These are phyloP conservation scores for Crambe crambe DNA, from an alignment of 37 sponge, comb jelly and placozoan genomes.

Conservation along the genomic window DNA sequence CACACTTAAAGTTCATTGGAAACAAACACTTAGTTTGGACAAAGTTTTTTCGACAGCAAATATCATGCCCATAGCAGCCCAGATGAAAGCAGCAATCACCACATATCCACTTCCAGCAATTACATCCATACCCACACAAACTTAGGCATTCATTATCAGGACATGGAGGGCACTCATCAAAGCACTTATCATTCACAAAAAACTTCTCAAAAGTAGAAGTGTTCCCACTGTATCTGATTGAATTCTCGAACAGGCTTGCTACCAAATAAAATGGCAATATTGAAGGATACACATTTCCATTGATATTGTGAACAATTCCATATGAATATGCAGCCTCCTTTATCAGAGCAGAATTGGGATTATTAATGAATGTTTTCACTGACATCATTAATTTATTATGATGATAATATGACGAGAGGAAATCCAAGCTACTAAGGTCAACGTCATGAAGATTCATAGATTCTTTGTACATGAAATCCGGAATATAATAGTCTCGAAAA, in stretches of 20 bases:
- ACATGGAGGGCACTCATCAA: slow-evolving; percentile 68
- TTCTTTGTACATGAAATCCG: background rate
- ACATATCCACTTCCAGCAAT: slow-evolving; percentile 87
- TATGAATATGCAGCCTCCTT: background rate
- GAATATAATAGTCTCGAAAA: background rate
- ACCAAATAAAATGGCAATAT: background rate
- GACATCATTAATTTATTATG: background rate
- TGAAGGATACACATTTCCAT: background rate
- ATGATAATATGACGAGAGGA: background rate
- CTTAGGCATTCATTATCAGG: slow-evolving; percentile 72
- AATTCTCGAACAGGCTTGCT: background rate
- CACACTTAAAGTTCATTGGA: slow-evolving; percentile 59
- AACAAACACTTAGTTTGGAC: slow-evolving; percentile 51
- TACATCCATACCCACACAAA: slow-evolving; percentile 74
- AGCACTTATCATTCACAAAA: slow-evolving; percentile 4
- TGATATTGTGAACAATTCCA: background rate
- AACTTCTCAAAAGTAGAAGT: background rate
- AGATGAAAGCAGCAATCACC: slow-evolving; percentile 87
- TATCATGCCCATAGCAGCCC: slow-evolving; percentile 83
- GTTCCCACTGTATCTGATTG: too few relatives aligned
- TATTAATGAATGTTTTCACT: background rate
- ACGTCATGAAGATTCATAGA: background rate
- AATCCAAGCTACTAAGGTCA: background rate
- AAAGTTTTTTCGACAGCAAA: slow-evolving; percentile 72
- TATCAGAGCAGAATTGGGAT: background rate